Percentiles rank a stretch among this genome's conserved stretches.
phyloP scores from a whole-genome alignment of 2,113 vertebrate species.

The Poeciliopsis turrubarensis region DNA sequence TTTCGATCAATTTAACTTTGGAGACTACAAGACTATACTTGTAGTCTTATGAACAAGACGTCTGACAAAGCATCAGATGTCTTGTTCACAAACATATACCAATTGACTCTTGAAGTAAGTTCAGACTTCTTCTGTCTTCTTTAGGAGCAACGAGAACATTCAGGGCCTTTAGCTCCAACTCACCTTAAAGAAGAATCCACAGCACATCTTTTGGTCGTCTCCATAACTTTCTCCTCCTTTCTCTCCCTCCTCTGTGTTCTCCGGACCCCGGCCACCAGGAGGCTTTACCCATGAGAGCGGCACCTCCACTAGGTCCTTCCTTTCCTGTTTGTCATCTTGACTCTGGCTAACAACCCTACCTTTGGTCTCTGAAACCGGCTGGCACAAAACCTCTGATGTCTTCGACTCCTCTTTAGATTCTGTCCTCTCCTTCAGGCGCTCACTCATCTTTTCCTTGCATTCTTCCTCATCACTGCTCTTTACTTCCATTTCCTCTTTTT shows the following conservation, averaged over 20 bases:
- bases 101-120: too few species aligned
- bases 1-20: too few species aligned
- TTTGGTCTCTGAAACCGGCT: slow-evolving; percentile 81
- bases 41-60: too few species aligned
- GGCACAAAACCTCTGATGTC: slow-evolving; percentile 83
- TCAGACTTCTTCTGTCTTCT: too few species aligned
- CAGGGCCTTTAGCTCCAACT: background rate
- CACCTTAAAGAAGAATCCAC: slow-evolving; percentile 99
- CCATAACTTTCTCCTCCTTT: slow-evolving; percentile 73
- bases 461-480: slow-evolving; percentile 37
- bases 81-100: background rate
- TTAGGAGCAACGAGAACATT: background rate
- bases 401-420: slow-evolving; percentile 49
- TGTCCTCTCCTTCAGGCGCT: slow-evolving; percentile 11
- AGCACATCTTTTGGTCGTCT: slow-evolving; percentile 95
- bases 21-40: too few species aligned
- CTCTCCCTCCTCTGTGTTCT: slow-evolving; percentile 80
- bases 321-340: slow-evolving; percentile 56
- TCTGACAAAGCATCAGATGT: too few species aligned
- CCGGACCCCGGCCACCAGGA: slow-evolving; percentile 69
- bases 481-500: slow-evolving; percentile 36
- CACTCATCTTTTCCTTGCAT: slow-evolving; percentile 44
- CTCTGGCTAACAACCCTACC: slow-evolving; percentile 65
- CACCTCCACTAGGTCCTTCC: slow-evolving; percentile 89
- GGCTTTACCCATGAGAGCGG: slow-evolving; percentile 86